These are phyloP conservation scores for Spermophilus dauricus DNA, from an alignment of 2,113 vertebrate genomes.

Conservation along the genomic window DNA sequence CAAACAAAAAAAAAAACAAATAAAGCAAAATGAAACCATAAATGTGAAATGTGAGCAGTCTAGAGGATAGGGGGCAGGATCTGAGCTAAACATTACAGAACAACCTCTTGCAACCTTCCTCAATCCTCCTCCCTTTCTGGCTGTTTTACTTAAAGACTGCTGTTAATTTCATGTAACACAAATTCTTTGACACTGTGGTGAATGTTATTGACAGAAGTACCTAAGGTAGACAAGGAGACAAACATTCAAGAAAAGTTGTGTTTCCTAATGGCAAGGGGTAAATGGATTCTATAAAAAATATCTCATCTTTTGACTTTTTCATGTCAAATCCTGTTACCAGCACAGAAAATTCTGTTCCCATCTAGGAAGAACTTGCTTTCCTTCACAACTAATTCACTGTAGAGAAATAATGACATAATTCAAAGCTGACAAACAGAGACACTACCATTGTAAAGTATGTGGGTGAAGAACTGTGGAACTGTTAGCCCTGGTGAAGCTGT, in stretches of 20 bases:
- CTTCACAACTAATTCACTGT: not conserved
- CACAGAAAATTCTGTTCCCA: too few species aligned
- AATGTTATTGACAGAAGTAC: not conserved
- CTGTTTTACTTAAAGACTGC: not conserved
- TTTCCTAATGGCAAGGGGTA: not conserved
- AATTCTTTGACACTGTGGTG: not conserved
- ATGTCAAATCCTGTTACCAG: not conserved
- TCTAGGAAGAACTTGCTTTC: not conserved
- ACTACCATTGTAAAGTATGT: not conserved
- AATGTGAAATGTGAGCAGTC: not conserved
- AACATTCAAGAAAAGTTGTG: not conserved
- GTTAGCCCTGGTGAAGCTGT: not conserved
- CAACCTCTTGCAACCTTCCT: not conserved
- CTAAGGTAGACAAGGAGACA: not conserved
- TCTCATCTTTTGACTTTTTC: not conserved
- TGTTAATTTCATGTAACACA: not conserved
- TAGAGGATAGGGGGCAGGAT: not conserved
- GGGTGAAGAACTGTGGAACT: not conserved
- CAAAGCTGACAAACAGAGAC: not conserved
- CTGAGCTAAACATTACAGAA: not conserved
- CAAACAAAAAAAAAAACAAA: too few species aligned
- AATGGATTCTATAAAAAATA: not conserved
- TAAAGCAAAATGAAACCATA: not conserved
- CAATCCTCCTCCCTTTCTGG: not conserved
- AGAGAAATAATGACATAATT: not conserved